Conservation (phyloP, 2,888 invertebrate species). For the Tuberolachnus salignus region DNA sequence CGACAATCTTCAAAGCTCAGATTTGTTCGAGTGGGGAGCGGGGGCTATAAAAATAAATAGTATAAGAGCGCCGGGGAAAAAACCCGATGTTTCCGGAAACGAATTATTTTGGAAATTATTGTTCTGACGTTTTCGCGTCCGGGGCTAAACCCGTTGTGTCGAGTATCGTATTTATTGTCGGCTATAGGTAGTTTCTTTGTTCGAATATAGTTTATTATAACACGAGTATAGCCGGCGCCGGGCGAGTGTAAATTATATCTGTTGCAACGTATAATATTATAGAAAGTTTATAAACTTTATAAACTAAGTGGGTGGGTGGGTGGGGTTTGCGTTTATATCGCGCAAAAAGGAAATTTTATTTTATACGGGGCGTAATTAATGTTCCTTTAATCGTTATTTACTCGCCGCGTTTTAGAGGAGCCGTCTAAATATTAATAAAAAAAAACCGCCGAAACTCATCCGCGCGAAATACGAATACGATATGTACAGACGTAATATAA, state of each 20-base stretch:
- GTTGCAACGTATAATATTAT: not conserved
- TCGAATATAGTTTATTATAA: not conserved
- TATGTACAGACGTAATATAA: too few species aligned
- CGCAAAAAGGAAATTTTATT: not conserved
- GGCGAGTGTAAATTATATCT: not conserved
- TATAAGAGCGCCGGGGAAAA: not conserved
- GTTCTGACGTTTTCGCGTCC: not conserved
- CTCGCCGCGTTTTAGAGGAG: too few species aligned
- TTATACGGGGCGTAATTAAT: not conserved
- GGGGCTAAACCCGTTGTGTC: not conserved
- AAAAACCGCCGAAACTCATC: too few species aligned
- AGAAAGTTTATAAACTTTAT: not conserved
- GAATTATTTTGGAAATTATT: conserved; percentile 21
- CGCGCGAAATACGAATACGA: too few species aligned
- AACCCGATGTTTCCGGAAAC: not conserved
- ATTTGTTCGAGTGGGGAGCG: not conserved
- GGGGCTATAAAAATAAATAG: too few species aligned
- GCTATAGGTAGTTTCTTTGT: too few species aligned
- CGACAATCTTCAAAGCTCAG: conserved; percentile 8
- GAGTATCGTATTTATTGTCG: conserved; percentile 6
- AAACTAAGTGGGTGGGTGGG: too few species aligned
- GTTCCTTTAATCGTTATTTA: not conserved
- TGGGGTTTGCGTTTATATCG: too few species aligned
- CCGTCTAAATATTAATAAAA: too few species aligned
- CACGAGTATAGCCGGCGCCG: not conserved